These are phyloP conservation scores for Pocillopora meandrina DNA, from an alignment of 92 coral and sea anemone genomes.

Conservation along the genomic window DNA sequence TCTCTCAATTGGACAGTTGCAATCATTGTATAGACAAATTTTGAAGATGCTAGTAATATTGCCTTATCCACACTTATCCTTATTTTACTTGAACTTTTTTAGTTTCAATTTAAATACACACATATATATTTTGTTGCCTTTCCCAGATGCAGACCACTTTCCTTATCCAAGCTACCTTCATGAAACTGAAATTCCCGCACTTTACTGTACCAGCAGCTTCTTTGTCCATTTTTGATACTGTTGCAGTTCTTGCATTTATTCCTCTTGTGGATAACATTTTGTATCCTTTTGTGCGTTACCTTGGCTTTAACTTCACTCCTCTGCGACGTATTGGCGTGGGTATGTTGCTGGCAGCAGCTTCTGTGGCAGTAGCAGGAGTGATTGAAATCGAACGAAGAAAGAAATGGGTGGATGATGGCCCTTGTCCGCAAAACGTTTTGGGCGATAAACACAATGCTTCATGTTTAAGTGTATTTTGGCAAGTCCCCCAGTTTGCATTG, in stretches of 20 bases:
- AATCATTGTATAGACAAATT: no score
- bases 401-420: background rate
- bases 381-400: constrained; percentile 59
- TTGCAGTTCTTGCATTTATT: constrained; percentile 41
- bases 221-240: constrained; percentile 52
- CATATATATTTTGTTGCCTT: background rate
- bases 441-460: constrained; percentile 44
- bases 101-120: no score
- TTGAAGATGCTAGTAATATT: no score
- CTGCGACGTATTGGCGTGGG: constrained; percentile 77
- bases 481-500: constrained; percentile 86
- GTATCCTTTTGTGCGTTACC: constrained; percentile 58
- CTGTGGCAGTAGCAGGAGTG: constrained; percentile 71
- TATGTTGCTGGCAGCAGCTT: constrained; percentile 62
- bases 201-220: constrained; percentile 51
- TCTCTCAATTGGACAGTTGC: no score
- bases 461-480: constrained; percentile 66
- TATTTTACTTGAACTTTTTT: no score
- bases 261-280: constrained; percentile 67
- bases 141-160: constrained; percentile 84
- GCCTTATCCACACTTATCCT: no score
- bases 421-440: constrained; percentile 16
- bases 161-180: constrained; percentile 85
- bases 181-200: constrained; percentile 47
- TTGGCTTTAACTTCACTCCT: constrained; percentile 59